These are phyloP conservation scores for Coecobrya sp. DNA, from an alignment of 2,888 invertebrate genomes.

Conservation along the genomic window DNA sequence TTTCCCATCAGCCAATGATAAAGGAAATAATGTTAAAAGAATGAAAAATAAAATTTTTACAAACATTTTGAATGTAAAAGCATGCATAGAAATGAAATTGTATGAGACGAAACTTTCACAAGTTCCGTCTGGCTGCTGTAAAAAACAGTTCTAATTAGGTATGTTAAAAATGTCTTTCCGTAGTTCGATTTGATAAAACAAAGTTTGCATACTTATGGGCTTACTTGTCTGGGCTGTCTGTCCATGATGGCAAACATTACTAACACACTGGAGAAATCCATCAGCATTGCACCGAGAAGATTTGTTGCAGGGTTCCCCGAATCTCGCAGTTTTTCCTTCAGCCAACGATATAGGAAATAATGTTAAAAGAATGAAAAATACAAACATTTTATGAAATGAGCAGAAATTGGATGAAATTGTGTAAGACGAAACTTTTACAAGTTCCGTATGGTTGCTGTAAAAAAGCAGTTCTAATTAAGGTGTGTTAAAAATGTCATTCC, in stretches of 20 bases:
- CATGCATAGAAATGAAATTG: background rate
- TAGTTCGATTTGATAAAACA: no score
- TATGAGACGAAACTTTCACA: background rate
- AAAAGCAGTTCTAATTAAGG: background rate
- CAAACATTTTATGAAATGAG: background rate
- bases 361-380: background rate
- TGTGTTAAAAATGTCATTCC: no score
- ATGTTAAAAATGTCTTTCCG: background rate
- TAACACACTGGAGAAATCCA: constrained; percentile 57
- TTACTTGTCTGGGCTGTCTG: no score
- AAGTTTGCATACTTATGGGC: no score
- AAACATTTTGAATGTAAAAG: background rate
- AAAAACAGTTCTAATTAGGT: background rate
- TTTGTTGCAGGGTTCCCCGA: constrained; percentile 65
- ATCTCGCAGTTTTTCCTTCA: constrained; percentile 39
- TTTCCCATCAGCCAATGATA: constrained; percentile 17
- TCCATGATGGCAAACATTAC: constrained; percentile 64
- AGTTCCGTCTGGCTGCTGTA: background rate
- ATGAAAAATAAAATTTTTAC: background rate
- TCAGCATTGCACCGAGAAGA: constrained; percentile 26
- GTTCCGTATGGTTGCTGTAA: background rate
- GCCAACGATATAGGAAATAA: background rate
- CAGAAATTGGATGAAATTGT: background rate
- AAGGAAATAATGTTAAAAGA: background rate
- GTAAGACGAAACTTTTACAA: background rate